phyloP scores from a whole-genome alignment of 2,797 vertebrate genomes.

The Octomys mimax region DNA sequence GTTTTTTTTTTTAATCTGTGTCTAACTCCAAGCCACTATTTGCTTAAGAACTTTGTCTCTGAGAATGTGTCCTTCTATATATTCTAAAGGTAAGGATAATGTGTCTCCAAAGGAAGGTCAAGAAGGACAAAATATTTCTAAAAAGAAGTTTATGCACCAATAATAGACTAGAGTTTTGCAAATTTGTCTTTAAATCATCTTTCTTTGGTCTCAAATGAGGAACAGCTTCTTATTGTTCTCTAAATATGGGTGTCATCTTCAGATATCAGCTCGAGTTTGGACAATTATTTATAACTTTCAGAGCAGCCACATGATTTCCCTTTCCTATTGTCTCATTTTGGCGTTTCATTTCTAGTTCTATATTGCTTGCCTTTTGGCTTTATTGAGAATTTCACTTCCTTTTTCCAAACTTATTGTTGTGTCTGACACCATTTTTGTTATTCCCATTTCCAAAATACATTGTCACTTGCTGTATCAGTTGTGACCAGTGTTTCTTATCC shows the following conservation, averaged over 20 bases:
- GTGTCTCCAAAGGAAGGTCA: not conserved
- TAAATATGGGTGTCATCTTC: not conserved
- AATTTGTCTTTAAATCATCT: not conserved
- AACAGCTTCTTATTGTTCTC: not conserved
- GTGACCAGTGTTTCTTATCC: not conserved
- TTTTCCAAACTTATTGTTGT: not conserved
- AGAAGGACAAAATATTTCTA: not conserved
- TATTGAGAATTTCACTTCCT: not conserved
- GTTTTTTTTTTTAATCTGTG: not conserved
- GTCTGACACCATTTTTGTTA: not conserved
- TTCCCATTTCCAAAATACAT: not conserved
- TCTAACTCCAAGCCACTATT: not conserved
- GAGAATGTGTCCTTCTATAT: not conserved
- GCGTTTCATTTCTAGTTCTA: not conserved
- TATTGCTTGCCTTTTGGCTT: not conserved
- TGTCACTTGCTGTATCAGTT: not conserved
- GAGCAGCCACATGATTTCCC: not conserved
- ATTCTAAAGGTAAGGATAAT: not conserved
- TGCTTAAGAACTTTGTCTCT: not conserved
- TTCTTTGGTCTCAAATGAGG: slow-evolving; percentile 12
- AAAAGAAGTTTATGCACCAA: not conserved
- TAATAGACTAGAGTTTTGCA: not conserved
- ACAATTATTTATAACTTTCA: not conserved
- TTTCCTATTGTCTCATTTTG: not conserved
- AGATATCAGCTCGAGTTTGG: not conserved